Evolutionary conservation across 1,140 invertebrate genomes (phyloP).

Genomic region (Wasmannia auropunctata): DNA sequence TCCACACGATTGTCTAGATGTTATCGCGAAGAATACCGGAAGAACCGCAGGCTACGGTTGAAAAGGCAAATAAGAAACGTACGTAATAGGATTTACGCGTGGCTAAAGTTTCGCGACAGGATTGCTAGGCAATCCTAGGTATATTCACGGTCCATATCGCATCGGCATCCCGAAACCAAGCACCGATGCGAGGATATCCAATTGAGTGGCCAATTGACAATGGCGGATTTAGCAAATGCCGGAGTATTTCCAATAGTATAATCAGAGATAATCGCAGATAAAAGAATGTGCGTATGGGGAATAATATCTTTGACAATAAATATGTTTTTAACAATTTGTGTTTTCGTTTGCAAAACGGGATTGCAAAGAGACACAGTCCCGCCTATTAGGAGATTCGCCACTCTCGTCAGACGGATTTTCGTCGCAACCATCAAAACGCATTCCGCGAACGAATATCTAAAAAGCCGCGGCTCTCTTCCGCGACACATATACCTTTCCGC

Average conservation of each 20-base stretch:
- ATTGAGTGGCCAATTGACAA: too few species aligned
- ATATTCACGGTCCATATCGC: not conserved
- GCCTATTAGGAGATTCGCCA: not conserved
- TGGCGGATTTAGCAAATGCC: not conserved
- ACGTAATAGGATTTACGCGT: constrained; percentile 15
- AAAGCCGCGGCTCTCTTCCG: constrained; percentile 24
- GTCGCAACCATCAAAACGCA: constrained; percentile 36
- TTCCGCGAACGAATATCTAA: constrained; percentile 26
- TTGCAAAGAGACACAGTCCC: too few species aligned
- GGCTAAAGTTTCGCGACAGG: constrained; percentile 37
- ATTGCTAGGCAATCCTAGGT: not conserved
- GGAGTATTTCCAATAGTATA: not conserved
- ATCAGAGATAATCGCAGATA: not conserved
- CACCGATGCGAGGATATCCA: too few species aligned
- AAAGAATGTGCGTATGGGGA: not conserved
- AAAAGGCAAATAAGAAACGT: constrained; percentile 35
- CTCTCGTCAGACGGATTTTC: not conserved
- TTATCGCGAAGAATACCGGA: constrained; percentile 19
- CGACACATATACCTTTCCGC: constrained; percentile 49
- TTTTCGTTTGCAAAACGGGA: too few species aligned
- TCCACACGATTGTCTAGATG: constrained; percentile 6
- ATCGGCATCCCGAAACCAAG: constrained; percentile 27
- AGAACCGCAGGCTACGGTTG: not conserved
- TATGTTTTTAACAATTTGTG: not conserved
- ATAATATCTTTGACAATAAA: not conserved